phyloP scores from a whole-genome alignment of 1,140 invertebrate species.

The Drosophila athabasca region DNA sequence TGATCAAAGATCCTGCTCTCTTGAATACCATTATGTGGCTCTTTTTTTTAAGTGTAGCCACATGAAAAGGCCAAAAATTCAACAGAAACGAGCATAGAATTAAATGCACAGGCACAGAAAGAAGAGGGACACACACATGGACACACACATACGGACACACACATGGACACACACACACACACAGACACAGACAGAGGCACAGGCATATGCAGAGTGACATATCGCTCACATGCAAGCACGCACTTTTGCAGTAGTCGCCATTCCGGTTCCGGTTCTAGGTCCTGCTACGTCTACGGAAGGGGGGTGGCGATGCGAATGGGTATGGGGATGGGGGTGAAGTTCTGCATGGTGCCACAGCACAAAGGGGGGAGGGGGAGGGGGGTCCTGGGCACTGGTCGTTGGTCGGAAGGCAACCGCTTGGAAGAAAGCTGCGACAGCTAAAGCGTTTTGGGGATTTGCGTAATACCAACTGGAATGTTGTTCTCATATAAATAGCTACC shows the following conservation, averaged over 20 bases:
- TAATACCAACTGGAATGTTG: conserved; percentile 80
- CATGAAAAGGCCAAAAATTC: conserved; percentile 38
- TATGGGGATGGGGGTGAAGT: not conserved
- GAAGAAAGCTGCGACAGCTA: conserved; percentile 80
- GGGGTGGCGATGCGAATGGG: too few species aligned
- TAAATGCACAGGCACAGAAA: conserved; percentile 34
- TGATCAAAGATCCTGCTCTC: not conserved
- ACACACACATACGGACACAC: conserved; percentile 7
- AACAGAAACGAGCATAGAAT: conserved; percentile 41
- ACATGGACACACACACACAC: not conserved
- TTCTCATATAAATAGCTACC: conserved; percentile 77
- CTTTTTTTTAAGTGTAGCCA: conserved; percentile 33
- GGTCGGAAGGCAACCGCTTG: conserved; percentile 74
- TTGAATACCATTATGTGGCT: too few species aligned
- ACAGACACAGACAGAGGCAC: conserved; percentile 4
- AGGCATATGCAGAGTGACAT: conserved; percentile 49
- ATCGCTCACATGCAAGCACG: conserved; percentile 69
- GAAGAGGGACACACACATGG: not conserved
- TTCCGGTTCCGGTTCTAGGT: conserved; percentile 18
- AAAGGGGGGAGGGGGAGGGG: not conserved
- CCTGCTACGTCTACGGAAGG: not conserved
- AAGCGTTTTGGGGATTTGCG: conserved; percentile 78
- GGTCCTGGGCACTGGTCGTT: conserved; percentile 23
- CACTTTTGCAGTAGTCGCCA: conserved; percentile 72
- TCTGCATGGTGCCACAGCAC: not conserved